Base-by-base conservation (phyloP, 2,797 vertebrate species). In the Poeciliopsis gracilis region DNA sequence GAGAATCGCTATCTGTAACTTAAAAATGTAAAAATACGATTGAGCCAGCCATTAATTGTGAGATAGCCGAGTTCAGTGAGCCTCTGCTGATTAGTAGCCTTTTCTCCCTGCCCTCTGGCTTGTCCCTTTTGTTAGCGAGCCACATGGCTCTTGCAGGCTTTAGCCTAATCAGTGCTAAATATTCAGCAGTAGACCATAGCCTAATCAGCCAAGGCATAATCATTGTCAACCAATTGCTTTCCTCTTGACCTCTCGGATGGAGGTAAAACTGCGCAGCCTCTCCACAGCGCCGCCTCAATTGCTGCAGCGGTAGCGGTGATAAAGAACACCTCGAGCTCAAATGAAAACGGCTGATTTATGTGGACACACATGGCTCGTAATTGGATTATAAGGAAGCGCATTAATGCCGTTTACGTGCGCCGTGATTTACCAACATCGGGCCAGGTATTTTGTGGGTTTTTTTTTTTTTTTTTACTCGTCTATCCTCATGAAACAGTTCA, bases 271-370 rank as follows among this genome's bases (percentile, higher is more conserved):
- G 86, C 85, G 77, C 84, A 83, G 88, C 85, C 91, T 93, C 89
- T 93, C 90, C 85, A 83, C 87, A 90, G 91, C 82, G 1, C 91
- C 72, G 85, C 91, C 89, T 92, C 93, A 93, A 92, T 94, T 93
- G 93, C 91, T 91, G 91, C 91, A 85, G 90, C 82, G 72, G 88
- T 90, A 87, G 89, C 79, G 85, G 87, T 85, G 90, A 93, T 91
- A 88, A 93, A 94, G 90, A 90, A 88, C 90, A 82, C 79, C 88
- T 84, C 81, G 7, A 81, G 90, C 90, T 92, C 84, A 84, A 87
- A 92, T 92, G 90, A 90, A 95, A 94, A 92, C 91, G 93, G 87
- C 91, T 91, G 94, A 95, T 95, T 95, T 94, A 93, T 94, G 92
- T 92, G 90, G 91, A 93, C 92, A 92, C 91, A 92, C 93, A 92